Evolutionary conservation across 1,140 invertebrate species (phyloP), one percentile per base, ranked within the genome.

Genomic region (Heliconius hewitsoni): DNA sequence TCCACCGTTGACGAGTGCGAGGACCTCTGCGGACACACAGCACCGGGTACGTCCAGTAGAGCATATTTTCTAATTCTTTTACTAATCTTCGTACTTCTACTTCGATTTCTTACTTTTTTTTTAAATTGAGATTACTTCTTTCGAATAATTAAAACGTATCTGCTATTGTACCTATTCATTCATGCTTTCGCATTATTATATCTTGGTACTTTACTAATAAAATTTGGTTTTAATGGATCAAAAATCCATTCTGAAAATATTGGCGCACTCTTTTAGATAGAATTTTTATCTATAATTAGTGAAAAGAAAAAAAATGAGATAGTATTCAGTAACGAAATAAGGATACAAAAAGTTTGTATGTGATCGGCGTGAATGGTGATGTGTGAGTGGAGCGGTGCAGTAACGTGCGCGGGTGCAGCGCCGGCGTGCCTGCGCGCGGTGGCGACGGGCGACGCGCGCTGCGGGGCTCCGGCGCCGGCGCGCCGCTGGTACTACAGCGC

Each of bases 401-500:
- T 66, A 66, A 78, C 71, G 11, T 6, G 23, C 55, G 55, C 50
- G 23, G 13, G 52, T 57, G 74, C 74, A 46, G 52, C 42, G 60
- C 50, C 82, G 76, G 81, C 73, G 77, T 87, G 81, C 50, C 84
- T 91, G 85, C 83, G 83, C 82, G 73, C 80, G 76, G 87, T 87
- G 85, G 81, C 81, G 74, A 76, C 77, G 80, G 91, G 91, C 34
- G 60, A 71, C 66, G 55, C 55, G 74, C 80, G 74, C 71, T 88
- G 88, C 80, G 84, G 27, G 27, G 75, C 13, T 70, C 23, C 60
- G 11, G 27, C 39, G 71, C 73, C 83, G 23, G 46, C 79, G 72
- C 86, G 85, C 11, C 90, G 91, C 84, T 93, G 89, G 89, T 82
- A 88, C 87, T 92, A 92, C 87, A 87, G 87, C 85, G 76, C 78